phyloP scores from a whole-genome alignment of 2,797 vertebrate species.

The Tapera naevia region DNA sequence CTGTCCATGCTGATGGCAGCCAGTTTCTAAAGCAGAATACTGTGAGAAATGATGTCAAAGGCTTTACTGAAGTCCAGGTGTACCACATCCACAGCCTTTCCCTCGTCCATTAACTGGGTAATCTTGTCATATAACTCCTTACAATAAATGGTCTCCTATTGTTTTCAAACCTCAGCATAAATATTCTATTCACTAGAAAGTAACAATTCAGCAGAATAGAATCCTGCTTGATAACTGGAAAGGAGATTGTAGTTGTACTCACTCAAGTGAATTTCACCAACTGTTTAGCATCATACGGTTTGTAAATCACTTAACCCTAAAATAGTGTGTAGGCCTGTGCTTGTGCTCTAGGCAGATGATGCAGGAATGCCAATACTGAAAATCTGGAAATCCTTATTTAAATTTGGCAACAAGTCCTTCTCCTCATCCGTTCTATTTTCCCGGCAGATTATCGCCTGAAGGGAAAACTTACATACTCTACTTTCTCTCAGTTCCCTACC shows the following conservation, averaged over 20 bases:
- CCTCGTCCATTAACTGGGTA: no score
- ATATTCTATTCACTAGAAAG: not conserved
- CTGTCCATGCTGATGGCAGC: no score
- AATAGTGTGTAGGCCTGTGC: not conserved
- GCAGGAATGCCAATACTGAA: not conserved
- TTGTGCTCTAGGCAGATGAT: not conserved
- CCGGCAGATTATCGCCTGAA: not conserved
- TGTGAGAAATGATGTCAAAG: no score
- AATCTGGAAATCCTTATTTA: not conserved
- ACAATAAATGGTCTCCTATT: not conserved
- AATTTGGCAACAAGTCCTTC: fast-evolving
- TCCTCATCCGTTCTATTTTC: not conserved
- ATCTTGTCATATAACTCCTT: no score
- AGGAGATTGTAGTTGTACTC: not conserved
- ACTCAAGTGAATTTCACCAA: not conserved
- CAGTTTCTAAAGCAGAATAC: no score
- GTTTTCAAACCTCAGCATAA: not conserved
- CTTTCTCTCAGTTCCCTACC: not conserved
- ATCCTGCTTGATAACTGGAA: not conserved
- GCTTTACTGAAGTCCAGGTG: no score
- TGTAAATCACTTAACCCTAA: not conserved
- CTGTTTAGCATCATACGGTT: not conserved
- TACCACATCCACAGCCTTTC: no score
- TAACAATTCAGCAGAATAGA: not conserved
- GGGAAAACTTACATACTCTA: not conserved